Conservation (phyloP, 2,113 vertebrate genomes). For the Rafetus swinhoei region DNA sequence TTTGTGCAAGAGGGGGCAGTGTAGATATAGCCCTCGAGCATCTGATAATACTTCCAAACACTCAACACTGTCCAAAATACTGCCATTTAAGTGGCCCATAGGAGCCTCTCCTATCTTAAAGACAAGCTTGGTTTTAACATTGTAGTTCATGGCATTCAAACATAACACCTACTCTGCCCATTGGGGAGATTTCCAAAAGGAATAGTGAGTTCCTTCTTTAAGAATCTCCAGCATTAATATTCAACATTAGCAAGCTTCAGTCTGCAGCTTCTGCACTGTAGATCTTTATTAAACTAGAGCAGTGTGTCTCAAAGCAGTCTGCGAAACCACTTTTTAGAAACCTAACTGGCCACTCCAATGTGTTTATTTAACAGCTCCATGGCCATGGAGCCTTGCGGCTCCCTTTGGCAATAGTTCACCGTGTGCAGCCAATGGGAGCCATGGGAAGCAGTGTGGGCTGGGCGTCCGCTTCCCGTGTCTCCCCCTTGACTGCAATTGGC, state of each 20-base stretch:
- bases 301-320: no score
- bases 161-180: not conserved
- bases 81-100: not conserved
- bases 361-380: no score
- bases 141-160: not conserved
- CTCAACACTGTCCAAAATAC: conserved; percentile 17
- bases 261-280: not conserved
- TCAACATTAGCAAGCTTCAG: not conserved
- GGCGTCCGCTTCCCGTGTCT: no score
- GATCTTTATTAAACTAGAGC: not conserved
- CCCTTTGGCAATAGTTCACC: no score
- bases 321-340: no score
- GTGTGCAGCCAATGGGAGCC: no score
- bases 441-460: no score
- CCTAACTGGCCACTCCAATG: no score
- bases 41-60: not conserved
- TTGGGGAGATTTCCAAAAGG: not conserved
- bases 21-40: not conserved
- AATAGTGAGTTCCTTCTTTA: not conserved
- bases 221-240: not conserved
- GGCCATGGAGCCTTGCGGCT: no score
- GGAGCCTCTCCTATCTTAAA: not conserved
- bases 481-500: no score
- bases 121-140: not conserved
- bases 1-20: no score